Evolutionary conservation across 1,140 invertebrate species (phyloP).

Genomic region (Drosophila pallidifrons): DNA sequence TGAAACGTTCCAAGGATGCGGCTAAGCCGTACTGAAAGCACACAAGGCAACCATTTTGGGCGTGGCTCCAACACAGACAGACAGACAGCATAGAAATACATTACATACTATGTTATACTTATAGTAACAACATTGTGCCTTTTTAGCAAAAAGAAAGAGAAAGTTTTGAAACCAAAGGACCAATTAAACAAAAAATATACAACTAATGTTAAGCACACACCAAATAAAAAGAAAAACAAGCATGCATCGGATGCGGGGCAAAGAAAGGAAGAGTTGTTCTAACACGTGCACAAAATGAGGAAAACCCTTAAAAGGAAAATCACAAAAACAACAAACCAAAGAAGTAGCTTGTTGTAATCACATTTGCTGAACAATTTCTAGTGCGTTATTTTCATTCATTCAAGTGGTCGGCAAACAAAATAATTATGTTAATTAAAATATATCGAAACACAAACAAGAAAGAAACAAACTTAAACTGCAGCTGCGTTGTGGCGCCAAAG

Average conservation of each 20-base stretch:
- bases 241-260: slow-evolving; percentile 22
- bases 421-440: slow-evolving; percentile 27
- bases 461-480: slow-evolving; percentile 58
- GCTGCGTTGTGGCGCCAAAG: slow-evolving; percentile 74
- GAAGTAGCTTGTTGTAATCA: slow-evolving; percentile 77
- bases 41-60: slow-evolving; percentile 10
- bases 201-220: slow-evolving; percentile 62
- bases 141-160: slow-evolving; percentile 37
- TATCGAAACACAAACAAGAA: slow-evolving; percentile 5
- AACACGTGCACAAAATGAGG: slow-evolving; percentile 45
- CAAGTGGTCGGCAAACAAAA: slow-evolving; percentile 63
- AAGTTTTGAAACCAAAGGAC: slow-evolving; percentile 78
- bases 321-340: slow-evolving; percentile 61
- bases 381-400: slow-evolving; percentile 56
- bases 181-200: slow-evolving; percentile 66
- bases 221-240: slow-evolving; percentile 43
- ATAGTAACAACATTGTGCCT: slow-evolving; percentile 71
- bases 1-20: slow-evolving; percentile 97
- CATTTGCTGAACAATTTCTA: slow-evolving; percentile 71
- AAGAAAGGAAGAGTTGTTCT: slow-evolving; percentile 39
- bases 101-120: slow-evolving; percentile 7
- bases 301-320: slow-evolving; percentile 7
- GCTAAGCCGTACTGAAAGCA: slow-evolving; percentile 91
- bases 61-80: slow-evolving; percentile 30
- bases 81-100: slow-evolving; percentile 27